Evolutionary conservation across 2,888 invertebrate species (phyloP).

Genomic region (Seira sanloemensis): DNA sequence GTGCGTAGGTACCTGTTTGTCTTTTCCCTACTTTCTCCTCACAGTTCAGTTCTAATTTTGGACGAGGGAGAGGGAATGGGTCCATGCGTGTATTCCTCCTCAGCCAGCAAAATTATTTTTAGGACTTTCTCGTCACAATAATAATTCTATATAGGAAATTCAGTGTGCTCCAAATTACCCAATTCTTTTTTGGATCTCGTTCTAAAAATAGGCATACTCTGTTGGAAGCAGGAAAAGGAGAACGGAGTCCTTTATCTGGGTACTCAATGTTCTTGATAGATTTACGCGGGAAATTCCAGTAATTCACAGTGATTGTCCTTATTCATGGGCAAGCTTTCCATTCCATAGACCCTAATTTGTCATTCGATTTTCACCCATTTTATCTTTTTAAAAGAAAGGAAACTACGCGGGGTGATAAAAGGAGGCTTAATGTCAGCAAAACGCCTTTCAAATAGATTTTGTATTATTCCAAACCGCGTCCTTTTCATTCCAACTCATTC

Average conservation of each 20-base stretch:
- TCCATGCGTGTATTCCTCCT: background rate
- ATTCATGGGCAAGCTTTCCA: background rate
- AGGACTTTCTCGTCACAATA: background rate
- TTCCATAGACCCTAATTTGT: background rate
- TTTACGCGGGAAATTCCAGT: background rate
- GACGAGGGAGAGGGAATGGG: background rate
- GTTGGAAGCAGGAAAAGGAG: background rate
- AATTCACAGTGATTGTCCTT: background rate
- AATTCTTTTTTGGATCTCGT: background rate
- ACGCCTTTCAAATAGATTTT: background rate
- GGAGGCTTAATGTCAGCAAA: background rate
- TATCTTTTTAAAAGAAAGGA: background rate
- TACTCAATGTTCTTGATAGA: background rate
- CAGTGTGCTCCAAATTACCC: too few species aligned
- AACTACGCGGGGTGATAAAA: background rate
- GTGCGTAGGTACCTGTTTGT: background rate
- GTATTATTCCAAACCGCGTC: background rate
- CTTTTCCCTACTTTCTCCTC: background rate
- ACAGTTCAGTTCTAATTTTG: background rate
- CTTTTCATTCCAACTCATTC: background rate
- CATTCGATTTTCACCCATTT: background rate
- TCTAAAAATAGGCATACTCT: background rate
- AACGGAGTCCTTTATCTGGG: background rate
- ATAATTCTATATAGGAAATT: background rate
- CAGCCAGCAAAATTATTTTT: background rate